Evolutionary conservation across 2,113 vertebrate genomes (phyloP), one percentile per base, ranked within the genome.

Genomic region (Neolamprologus hecqui): DNA sequence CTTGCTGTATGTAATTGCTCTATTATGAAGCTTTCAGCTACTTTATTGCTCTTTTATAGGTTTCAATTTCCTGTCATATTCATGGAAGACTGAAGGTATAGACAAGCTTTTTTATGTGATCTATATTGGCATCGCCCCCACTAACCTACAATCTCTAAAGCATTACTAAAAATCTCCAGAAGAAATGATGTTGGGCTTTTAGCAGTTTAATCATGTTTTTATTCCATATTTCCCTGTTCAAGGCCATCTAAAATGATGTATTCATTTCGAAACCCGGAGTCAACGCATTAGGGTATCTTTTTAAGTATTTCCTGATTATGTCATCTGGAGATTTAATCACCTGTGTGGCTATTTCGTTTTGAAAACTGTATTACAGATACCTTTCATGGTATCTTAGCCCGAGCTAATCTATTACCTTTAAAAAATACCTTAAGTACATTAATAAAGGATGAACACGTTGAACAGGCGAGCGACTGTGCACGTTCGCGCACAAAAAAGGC

Each of bases 401-500:
- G 42, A 21, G 23, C 23, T 17, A 42, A 60, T 60, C 53, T 60
- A 8, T 82, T 82, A 75, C 57, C 40, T 65, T 37, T 68, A 54
- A 35, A 63, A 63, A 68, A 21, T 5, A 11, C 35, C 19, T 7
- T 4, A 49, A 33, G 33, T 15, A 37, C 35, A 55, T n/a, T 54
- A 58, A 85, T 77, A 63, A 55, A 4, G 9, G 2, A 37, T 55
- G 45, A 70, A 37, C 79, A 35, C 28, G 17, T 21, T 26, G 21
- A 65, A 28, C 7, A 7, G 19, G 28, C 42, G 23, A n/a, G 47
- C 23, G 12, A 9, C 4, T 12, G 49, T 28, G 23, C 58, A 21
- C 37, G 65, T 45, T 63, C 91, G 88, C 88, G 51, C 92, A 89
- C 60, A 68, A 68, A 37, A 68, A 28, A 26, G 94, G 95, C 96